Base-by-base conservation (phyloP, 2,888 invertebrate genomes). In the Micoletzkya japonica region DNA sequence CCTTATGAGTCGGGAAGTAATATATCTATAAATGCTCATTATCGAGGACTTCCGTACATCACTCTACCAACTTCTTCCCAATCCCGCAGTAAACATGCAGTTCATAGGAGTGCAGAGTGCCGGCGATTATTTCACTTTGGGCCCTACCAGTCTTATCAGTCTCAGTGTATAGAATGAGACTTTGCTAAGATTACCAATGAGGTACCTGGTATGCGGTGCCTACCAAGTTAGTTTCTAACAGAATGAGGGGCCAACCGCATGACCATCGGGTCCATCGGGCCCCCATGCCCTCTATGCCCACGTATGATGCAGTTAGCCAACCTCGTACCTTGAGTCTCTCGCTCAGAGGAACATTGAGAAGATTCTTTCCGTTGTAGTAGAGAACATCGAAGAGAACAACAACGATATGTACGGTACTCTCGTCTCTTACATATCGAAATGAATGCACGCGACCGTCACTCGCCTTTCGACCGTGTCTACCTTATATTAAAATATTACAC, bases 361-460 rank as follows among this genome's bases (percentile, higher is more conserved):
- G 70, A 17, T 75, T 75, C 32, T 73, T 68, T 24, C 80, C 83
- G 60, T 82, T 81, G 26, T 79, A 74, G 58, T 79, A 80, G 20
- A 84, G 77, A 4, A 84, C 58, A 63, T 84, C 83, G 72, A 84
- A 82, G 3, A 84, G 73, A 44, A 79, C 80, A n/a, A 81, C 78
- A 28, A 71, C 76, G 26, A 70, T 28, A 1, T 1, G 4, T 32
- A 74, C 69, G 24, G 70, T 69, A 44, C 58, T 56, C 44, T 77
- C 73, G 24, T 81, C 80, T 37, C 73, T 70, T 30, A 79, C 50
- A 37, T 73, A 70, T 50, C 80, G 80, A 28, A 73, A 73, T 49
- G 80, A 80, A 44, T 76, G 75, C 50, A 74, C 56, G 30, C 52
- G 50, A 30, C 77, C 76, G 44, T 77, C 77, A 2, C 73, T 76